phyloP scores from a whole-genome alignment of 2,113 vertebrate genomes.

The Muntiacus reevesi region DNA sequence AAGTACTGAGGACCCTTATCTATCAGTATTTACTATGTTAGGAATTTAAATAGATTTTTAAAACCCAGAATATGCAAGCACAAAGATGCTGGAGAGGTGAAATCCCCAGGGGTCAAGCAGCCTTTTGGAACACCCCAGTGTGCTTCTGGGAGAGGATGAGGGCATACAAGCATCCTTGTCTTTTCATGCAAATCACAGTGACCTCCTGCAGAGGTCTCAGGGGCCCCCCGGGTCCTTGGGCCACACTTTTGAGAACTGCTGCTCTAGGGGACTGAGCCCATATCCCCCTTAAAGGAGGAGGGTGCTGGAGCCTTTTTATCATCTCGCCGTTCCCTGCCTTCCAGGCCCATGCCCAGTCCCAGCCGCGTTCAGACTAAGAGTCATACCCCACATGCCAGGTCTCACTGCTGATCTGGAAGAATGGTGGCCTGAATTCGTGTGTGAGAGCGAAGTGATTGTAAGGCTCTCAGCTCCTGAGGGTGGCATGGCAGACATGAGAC shows the following conservation, averaged over 20 bases:
- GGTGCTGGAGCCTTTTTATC: background rate
- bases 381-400: rapidly evolving
- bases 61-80: background rate
- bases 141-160: background rate
- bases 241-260: background rate
- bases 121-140: background rate
- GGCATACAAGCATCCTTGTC: background rate
- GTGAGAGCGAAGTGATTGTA: background rate
- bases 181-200: background rate
- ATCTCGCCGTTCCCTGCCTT: background rate
- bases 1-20: background rate
- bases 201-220: background rate
- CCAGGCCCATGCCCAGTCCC: background rate
- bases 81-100: background rate
- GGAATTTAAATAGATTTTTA: background rate
- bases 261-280: background rate
- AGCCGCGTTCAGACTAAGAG: background rate
- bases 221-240: background rate
- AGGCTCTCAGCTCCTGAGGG: background rate
- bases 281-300: background rate
- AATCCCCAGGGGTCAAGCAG: background rate
- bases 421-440: background rate
- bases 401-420: background rate
- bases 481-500: no score
- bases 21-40: background rate